These are phyloP conservation scores for Brienomyrus longianalis DNA, from an alignment of 2,113 vertebrate species.

Conservation along the genomic window DNA sequence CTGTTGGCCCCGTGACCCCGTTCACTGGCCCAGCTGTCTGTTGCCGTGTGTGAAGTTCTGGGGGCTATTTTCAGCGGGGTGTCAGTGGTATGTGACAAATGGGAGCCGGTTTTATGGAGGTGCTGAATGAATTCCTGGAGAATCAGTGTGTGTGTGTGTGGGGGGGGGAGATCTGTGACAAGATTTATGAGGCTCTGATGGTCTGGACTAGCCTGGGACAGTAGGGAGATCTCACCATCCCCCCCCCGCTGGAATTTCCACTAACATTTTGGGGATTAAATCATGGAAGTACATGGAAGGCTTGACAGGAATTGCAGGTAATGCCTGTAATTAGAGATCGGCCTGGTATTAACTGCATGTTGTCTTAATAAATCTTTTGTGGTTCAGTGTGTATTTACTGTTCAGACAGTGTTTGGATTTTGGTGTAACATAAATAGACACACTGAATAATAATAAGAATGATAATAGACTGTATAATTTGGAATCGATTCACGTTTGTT, in stretches of 20 bases:
- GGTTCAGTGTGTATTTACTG: not conserved
- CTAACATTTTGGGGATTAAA: not conserved
- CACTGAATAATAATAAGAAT: not conserved
- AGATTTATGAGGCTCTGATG: constrained; percentile 27
- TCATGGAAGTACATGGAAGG: not conserved
- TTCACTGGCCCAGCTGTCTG: constrained; percentile 4
- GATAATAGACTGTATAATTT: not conserved
- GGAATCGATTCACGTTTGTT: not conserved
- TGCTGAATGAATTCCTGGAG: constrained; percentile 40
- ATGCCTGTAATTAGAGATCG: not conserved
- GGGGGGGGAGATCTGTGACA: not conserved
- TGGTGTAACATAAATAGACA: not conserved
- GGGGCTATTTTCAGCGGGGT: constrained; percentile 58
- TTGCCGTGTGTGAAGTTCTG: constrained; percentile 33
- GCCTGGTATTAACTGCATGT: not conserved
- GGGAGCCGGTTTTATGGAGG: constrained; percentile 33
- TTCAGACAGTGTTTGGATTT: not conserved
- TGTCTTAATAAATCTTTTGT: not conserved
- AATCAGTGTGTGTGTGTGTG: not conserved
- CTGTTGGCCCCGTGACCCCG: constrained; percentile 14
- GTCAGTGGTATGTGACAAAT: constrained; percentile 42
- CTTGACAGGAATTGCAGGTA: not conserved
- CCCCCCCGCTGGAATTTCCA: not conserved
- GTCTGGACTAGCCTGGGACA: constrained; percentile 19
- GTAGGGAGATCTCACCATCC: constrained; percentile 1